Base-by-base conservation (phyloP, 1,140 invertebrate species). In the Muscidifurax raptorellus region DNA sequence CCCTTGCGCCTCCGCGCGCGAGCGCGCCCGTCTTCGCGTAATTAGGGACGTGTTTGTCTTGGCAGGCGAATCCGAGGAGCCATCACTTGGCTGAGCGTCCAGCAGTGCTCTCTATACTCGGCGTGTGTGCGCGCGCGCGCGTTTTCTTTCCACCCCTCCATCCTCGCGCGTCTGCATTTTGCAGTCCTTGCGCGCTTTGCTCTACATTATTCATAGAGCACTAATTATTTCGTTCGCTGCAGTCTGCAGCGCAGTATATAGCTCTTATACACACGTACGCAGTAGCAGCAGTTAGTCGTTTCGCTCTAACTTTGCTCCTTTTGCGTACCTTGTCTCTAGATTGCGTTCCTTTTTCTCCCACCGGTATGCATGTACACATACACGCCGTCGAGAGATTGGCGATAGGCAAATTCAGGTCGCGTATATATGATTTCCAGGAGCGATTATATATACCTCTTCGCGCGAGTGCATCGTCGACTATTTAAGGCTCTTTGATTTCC, bases 1-100 rank as follows among this genome's bases (percentile, higher is more conserved):
- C 10, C 47, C 44, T 18, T 77, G 64, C 27, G 36, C 47, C 44
- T 22, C 52, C n/a, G n/a, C 76, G n/a, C 76, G 18, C 71, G 6
- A 27, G 72, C 52, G 28, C 27, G 52, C 10, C 36, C 32, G 71
- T 36, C 83, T 71, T 82, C 66, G 84, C 18, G 84, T 82, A 85
- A 85, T 85, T 85, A 85, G 80, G 74, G 25, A 78, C 18, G 72
- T 82, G 80, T 85, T 85, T 85, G 84, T 81, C 72, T 78, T 85
- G 69, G 77, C 83, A 67, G 83, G 71, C 44, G 47, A 67, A 84
- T 77, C 82, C 76, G 64, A 72, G 76, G 12, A 79, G 81, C 69
- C 59, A 67, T 83, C 64, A 36, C 75, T 82, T 74, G 30, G 22
- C 25, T 4, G 36, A 28, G 64, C 66, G 25, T 40, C 44, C 10